Evolutionary conservation across 2,888 invertebrate species (phyloP), one percentile per base, ranked within the genome.

Genomic region (Caenorhabditis virilis): DNA sequence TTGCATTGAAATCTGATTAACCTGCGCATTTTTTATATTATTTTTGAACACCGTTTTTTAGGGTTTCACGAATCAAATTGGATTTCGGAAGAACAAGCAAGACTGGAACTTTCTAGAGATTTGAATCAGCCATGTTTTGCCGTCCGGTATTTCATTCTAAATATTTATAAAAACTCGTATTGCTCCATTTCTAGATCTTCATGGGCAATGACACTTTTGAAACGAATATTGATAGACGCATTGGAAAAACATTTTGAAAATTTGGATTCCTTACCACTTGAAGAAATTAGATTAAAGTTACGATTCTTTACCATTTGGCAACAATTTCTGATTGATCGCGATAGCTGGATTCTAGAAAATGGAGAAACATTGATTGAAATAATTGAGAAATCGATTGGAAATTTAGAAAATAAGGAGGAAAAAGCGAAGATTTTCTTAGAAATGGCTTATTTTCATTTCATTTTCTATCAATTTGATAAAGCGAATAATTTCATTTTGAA

Each of bases 381-480:
- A 48, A 22, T 48, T 27, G 16, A 20, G 20, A 20, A 35, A 22
- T 11, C 20, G 6, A 43, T 11, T 43, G 43, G n/a, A n/a, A 42
- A 6, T n/a, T 30, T 45, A 30, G 42, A 22, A 23, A 42, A 45
- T n/a, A 18, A 27, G 9, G 56, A 52, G 1, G 48, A 49, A 15
- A 42, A 38, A 18, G 41, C 51, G 1, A 25, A 55, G 15, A 33
- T 53, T 1, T 50, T 51, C 3, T 26, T 64, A 1, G 48, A 65
- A 49, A 56, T 65, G 42, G 59, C 60, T 13, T 42, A 52, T n/a
- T n/a, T 65, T 2, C 60, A 60, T 16, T 56, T 52, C 23, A 30
- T 53, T 13, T 65, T 45, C 23, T 65, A 46, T 42, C 60, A 65
- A 36, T 65, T 60, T 41, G 65, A 65, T 20, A 59, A 65, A 47